Percentiles rank a stretch among this genome's conserved stretches.
Conservation (phyloP, 1,140 invertebrate species). For the Tribolium madens region DNA sequence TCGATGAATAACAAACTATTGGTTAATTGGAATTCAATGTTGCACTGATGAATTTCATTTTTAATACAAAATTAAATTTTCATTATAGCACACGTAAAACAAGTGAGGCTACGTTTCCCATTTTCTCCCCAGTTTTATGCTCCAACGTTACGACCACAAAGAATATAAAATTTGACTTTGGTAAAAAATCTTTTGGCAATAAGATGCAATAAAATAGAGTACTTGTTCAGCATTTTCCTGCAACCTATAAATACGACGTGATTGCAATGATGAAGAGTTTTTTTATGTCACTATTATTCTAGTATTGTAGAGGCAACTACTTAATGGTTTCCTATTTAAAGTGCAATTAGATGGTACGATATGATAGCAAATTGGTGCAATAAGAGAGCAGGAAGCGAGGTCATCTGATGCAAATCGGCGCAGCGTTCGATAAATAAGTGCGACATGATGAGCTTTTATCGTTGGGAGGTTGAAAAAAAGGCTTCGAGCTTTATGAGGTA, state of each 20-base stretch:
- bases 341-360: neutral
- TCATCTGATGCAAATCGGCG: neutral
- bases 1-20: neutral
- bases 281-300: constrained; percentile 16
- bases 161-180: constrained; percentile 18
- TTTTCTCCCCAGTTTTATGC: constrained; percentile 13
- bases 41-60: neutral
- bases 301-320: too few species aligned
- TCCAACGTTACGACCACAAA: neutral
- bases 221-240: constrained; percentile 15
- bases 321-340: too few species aligned
- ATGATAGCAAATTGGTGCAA: neutral
- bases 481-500: neutral
- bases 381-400: neutral
- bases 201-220: constrained; percentile 26
- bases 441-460: neutral
- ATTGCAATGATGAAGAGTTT: neutral
- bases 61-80: constrained; percentile 3
- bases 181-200: constrained; percentile 27
- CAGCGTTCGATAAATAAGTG: neutral
- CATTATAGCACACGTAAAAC: constrained; percentile 1
- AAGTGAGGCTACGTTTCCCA: neutral
- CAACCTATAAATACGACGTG: constrained; percentile 24
- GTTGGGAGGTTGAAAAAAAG: neutral
- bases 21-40: constrained; percentile 8